phyloP scores from a whole-genome alignment of 2,797 vertebrate genomes.

The Galago senegalensis region DNA sequence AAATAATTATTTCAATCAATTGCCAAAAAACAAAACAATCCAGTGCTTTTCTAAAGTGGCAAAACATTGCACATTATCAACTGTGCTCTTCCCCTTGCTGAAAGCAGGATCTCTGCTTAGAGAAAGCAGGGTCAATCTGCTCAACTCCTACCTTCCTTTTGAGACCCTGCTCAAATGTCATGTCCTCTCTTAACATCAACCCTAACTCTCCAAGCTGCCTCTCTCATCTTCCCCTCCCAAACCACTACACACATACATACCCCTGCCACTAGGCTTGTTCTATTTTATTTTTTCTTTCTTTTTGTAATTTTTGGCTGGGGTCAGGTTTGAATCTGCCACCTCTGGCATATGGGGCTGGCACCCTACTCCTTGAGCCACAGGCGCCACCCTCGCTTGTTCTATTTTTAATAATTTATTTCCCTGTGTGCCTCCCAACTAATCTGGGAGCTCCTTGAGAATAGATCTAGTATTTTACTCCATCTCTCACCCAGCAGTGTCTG shows the following conservation, averaged over 20 bases:
- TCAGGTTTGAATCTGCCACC: no score
- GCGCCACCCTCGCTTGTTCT: background rate
- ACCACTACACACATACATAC: background rate
- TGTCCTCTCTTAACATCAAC: background rate
- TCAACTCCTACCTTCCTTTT: background rate
- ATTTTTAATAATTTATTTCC: constrained; percentile 39
- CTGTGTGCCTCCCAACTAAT: background rate
- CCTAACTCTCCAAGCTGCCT: background rate
- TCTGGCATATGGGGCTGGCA: no score
- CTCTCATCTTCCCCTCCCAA: background rate
- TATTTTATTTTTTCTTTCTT: background rate
- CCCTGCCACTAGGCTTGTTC: background rate
- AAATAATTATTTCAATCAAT: constrained; percentile 36
- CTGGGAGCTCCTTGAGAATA: background rate
- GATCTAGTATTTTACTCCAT: background rate
- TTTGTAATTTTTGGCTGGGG: no score
- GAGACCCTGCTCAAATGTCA: constrained; percentile 3
- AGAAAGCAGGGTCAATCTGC: background rate
- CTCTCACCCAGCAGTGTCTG: background rate
- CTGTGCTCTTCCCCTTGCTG: background rate
- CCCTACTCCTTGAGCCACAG: no score
- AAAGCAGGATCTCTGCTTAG: no score
- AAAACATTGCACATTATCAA: constrained; percentile 1
- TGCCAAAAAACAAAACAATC: constrained; percentile 8
- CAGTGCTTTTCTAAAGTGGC: constrained; percentile 29